Percentiles rank a stretch among this genome's conserved stretches.
Evolutionary conservation across 2,797 vertebrate species (phyloP).

Genomic region (Poecilia gillii): DNA sequence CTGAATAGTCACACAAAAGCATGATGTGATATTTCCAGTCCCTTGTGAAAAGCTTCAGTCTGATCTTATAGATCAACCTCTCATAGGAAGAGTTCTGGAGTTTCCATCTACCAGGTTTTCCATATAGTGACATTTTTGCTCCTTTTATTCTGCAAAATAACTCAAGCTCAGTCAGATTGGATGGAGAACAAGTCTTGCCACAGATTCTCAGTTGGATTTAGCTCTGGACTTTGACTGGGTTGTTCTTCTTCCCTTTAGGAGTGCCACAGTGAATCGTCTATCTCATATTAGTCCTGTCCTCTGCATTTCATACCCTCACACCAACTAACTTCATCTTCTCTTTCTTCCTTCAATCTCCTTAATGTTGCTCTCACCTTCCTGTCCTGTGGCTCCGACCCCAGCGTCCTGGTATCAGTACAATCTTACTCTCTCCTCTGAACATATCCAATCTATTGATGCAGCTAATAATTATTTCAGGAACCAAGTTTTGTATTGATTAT

Average conservation of each 20-base stretch:
- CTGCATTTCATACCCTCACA: background rate
- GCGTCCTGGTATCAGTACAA: background rate
- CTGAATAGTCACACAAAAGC: background rate
- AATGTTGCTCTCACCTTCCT: no score
- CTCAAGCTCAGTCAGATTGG: background rate
- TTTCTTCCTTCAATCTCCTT: background rate
- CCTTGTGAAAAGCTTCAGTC: background rate
- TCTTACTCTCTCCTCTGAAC: no score
- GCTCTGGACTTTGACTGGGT: background rate
- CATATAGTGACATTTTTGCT: background rate
- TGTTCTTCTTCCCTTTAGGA: background rate
- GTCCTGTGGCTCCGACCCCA: background rate
- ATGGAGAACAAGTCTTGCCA: background rate
- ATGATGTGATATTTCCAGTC: background rate
- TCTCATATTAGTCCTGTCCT: background rate
- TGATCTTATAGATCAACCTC: background rate
- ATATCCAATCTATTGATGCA: no score
- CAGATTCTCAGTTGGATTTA: background rate
- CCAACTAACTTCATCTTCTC: background rate
- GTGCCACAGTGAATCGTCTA: background rate
- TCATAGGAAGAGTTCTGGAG: background rate
- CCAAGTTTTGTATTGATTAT: no score
- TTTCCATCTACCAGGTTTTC: background rate
- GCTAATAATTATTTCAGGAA: no score
- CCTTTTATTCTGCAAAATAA: background rate